Conservation (phyloP, 2,113 vertebrate species). For the Nothoprocta pentlandii region DNA sequence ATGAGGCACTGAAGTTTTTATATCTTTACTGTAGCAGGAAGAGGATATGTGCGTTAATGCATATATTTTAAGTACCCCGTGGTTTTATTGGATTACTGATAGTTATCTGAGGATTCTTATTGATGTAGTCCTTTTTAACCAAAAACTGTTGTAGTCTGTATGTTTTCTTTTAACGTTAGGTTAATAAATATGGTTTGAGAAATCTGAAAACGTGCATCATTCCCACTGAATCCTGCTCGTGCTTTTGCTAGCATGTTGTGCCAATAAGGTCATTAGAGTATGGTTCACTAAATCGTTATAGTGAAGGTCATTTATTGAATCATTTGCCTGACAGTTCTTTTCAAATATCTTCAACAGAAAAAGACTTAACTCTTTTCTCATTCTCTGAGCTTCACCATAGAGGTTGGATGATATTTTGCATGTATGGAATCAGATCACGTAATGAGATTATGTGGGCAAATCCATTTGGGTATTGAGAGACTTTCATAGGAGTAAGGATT, state of each 20-base stretch:
- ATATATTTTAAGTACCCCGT: neutral
- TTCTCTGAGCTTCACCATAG: neutral
- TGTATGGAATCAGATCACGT: neutral
- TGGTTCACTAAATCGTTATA: neutral
- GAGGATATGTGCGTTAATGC: neutral
- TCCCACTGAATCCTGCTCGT: neutral
- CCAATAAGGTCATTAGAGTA: constrained; percentile 1
- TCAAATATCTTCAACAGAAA: neutral
- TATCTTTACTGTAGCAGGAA: neutral
- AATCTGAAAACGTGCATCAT: neutral
- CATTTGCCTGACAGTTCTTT: neutral
- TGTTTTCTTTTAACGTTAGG: neutral
- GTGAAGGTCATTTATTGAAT: neutral
- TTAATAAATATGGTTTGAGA: neutral
- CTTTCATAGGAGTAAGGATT: neutral
- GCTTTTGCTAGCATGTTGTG: neutral
- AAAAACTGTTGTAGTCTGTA: neutral
- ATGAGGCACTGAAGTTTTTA: neutral
- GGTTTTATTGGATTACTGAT: neutral
- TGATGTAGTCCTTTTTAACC: neutral
- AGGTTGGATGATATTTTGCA: neutral
- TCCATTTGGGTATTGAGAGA: neutral
- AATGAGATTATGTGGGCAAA: neutral
- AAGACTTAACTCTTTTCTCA: neutral
- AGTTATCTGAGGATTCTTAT: neutral